Evolutionary conservation across 2,888 invertebrate species (phyloP).

Genomic region (Chalcis sispes): DNA sequence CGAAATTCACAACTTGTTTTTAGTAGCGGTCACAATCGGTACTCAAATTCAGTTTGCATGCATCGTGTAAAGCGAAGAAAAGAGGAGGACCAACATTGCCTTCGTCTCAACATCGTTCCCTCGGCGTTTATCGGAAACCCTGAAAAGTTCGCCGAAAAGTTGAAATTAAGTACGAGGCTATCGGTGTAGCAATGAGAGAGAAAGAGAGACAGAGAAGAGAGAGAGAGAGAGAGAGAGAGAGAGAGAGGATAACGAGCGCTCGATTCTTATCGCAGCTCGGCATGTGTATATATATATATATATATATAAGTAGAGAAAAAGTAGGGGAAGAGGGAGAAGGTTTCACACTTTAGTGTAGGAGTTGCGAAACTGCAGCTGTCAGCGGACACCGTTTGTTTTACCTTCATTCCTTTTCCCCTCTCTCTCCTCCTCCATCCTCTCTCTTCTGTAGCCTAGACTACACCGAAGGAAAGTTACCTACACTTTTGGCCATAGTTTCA

Average conservation of each 20-base stretch:
- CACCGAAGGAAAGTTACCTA: conserved; percentile 6
- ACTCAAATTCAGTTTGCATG: conserved; percentile 36
- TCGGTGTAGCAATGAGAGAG: too few relatives aligned
- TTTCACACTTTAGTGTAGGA: background rate
- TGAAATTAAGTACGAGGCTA: conserved; percentile 40
- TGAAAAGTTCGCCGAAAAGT: conserved; percentile 16
- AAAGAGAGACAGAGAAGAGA: too few relatives aligned
- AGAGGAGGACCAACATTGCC: too few relatives aligned
- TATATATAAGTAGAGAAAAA: background rate
- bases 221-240: too few relatives aligned
- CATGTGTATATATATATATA: too few relatives aligned
- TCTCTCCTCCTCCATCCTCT: too few relatives aligned
- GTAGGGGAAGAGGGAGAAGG: background rate
- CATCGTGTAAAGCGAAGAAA: too few relatives aligned
- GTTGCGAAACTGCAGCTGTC: conserved; percentile 32
- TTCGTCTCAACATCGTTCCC: background rate
- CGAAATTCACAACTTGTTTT: background rate
- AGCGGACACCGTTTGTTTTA: conserved; percentile 29
- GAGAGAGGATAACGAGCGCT: conserved; percentile 18
- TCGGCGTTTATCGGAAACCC: conserved; percentile 3
- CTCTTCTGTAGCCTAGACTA: too few relatives aligned
- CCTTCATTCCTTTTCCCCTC: background rate
- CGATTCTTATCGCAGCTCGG: conserved; percentile 42
- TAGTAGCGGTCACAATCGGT: background rate
- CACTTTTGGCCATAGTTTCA: conserved; percentile 28